Base-by-base conservation (phyloP, 2,888 invertebrate genomes). In the Tetragonisca angustula region DNA sequence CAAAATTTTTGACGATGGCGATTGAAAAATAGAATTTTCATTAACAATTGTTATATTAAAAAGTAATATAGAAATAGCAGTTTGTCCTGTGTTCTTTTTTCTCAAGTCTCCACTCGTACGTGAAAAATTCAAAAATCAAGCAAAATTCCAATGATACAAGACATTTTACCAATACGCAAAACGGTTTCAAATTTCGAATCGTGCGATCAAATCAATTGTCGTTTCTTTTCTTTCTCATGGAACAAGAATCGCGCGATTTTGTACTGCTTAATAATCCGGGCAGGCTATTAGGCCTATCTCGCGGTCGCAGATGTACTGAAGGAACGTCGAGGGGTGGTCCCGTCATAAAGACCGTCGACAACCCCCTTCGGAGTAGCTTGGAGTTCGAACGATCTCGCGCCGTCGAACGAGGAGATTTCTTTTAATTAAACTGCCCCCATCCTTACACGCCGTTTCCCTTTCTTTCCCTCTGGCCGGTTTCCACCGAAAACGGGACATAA, bases 401-500 rank as follows among this genome's bases (percentile, higher is more conserved):
- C 87, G 79, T 85, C 87, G 84, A 88, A 87, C 89, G 84, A 85
- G 83, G 91, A 92, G 94, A 93, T 94, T 94, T 94, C 94, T 93
- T 94, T 94, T 93, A 94, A 94, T 94, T 94, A 94, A 94, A 94
- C 93, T 92, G 92, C 91, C 71, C 83, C 87, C 67, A 79, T 79
- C 78, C 83, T 32, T 32, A 9, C 43, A 13, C 24, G 13, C 49
- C 3, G 70, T 50, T 71, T 74, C 56, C 69, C 68, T 78, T 70
- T 62, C 76, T 76, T 68, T 61, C 59, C 73, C 68, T 59, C 76
- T 50, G 64, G 78, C 84, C 77, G 80, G 79, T 81, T 75, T 87
- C 85, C 76, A 79, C 86, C 88, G 81, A 92, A 92, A 91, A 88
- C 89, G 87, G 85, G 90, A 93, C 92, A 92, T 92, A 93, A 93